phyloP scores from a whole-genome alignment of 1,140 invertebrate species.

The Aphaenogaster ashmeadi region DNA sequence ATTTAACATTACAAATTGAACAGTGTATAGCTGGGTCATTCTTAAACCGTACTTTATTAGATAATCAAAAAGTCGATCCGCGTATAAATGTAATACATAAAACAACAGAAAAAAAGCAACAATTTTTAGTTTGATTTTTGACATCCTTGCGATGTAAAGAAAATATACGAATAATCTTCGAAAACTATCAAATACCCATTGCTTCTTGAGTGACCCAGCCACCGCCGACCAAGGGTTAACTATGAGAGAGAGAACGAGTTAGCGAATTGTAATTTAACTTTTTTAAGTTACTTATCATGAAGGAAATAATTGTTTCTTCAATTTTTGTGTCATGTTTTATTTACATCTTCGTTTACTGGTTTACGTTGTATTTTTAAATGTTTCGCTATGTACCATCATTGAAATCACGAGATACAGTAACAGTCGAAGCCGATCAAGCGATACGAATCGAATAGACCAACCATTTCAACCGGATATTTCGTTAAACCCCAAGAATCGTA shows the following conservation, averaged over 20 bases:
- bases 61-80: too few species aligned
- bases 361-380: constrained; percentile 59
- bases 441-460: constrained; percentile 16
- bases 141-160: too few species aligned
- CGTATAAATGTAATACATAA: too few species aligned
- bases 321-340: neutral
- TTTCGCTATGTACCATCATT: constrained; percentile 32
- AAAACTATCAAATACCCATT: too few species aligned
- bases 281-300: neutral
- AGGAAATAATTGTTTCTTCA: neutral
- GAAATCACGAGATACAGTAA: neutral
- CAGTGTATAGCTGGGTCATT: too few species aligned
- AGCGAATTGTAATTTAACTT: neutral
- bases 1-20: too few species aligned
- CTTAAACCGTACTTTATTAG: too few species aligned
- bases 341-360: neutral
- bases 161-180: too few species aligned
- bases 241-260: neutral
- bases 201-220: too few species aligned
- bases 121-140: too few species aligned
- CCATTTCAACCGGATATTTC: constrained; percentile 31
- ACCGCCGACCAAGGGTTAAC: neutral
- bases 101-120: too few species aligned
- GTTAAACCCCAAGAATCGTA: constrained; percentile 73
- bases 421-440: neutral